A percentile compares a stretch with the other conserved stretches of the same genome.
Evolutionary conservation across 2,797 vertebrate species (phyloP).

Genomic region (Anguilla megastoma): DNA sequence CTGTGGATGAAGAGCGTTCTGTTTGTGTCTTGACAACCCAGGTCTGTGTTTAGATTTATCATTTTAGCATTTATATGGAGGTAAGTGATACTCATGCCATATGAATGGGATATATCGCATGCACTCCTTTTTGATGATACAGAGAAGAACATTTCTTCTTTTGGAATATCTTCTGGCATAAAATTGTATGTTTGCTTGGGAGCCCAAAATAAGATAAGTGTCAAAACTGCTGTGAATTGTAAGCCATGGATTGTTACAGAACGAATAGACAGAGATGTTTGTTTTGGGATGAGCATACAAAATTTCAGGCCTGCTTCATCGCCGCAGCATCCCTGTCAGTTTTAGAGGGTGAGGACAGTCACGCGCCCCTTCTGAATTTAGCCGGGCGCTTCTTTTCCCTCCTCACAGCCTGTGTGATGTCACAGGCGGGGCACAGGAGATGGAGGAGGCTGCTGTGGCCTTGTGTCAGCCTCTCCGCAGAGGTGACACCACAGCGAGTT

Average conservation of each 20-base stretch:
- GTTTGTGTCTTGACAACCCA: background rate
- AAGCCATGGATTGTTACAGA: background rate
- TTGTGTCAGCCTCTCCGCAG: background rate
- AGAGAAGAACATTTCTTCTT: no score
- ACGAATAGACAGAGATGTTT: background rate
- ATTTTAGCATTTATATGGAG: background rate
- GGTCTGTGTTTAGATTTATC: background rate
- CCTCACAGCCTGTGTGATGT: background rate
- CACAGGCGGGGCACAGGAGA: background rate
- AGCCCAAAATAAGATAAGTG: no score
- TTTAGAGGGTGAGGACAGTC: background rate
- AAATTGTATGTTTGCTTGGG: no score
- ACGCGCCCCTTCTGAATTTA: background rate
- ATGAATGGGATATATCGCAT: no score
- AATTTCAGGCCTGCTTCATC: background rate
- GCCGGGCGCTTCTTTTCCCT: background rate
- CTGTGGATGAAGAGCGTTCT: conserved; percentile 28
- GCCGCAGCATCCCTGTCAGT: background rate
- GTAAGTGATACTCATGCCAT: background rate
- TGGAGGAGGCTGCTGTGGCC: background rate
- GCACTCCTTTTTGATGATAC: no score
- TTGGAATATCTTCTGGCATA: no score
- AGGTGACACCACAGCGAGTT: background rate
- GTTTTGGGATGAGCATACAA: background rate
- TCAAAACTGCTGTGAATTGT: no score